Percentiles rank a stretch among this genome's conserved stretches.
Evolutionary conservation across 2,113 vertebrate species (phyloP).

Genomic region (Coptodon bakossiorum): DNA sequence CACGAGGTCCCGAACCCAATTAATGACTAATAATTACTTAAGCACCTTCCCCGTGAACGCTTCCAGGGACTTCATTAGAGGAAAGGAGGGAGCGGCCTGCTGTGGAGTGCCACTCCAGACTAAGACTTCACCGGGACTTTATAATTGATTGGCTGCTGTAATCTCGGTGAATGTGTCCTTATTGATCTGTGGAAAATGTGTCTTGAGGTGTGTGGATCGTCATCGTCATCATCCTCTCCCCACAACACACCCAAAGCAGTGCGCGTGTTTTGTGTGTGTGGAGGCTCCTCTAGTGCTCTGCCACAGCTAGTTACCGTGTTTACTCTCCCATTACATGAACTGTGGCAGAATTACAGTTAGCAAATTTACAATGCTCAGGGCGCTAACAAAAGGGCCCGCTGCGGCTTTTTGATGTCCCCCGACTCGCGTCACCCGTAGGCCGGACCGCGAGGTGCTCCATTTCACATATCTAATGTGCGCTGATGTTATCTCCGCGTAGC

Average conservation of each 20-base stretch:
- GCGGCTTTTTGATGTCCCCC: slow-evolving; percentile 37
- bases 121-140: not conserved
- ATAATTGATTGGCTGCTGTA: slow-evolving; percentile 6
- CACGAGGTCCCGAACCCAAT: slow-evolving; percentile 87
- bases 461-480: slow-evolving; percentile 68
- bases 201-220: not conserved
- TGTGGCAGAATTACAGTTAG: slow-evolving; percentile 60
- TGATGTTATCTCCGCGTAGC: slow-evolving; percentile 72
- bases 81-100: not conserved
- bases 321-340: slow-evolving; percentile 61
- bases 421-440: slow-evolving; percentile 34
- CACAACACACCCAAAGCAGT: not conserved
- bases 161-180: not conserved
- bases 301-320: slow-evolving; percentile 47
- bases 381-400: slow-evolving; percentile 29
- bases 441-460: slow-evolving; percentile 51
- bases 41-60: slow-evolving; percentile 52
- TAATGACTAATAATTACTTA: slow-evolving; percentile 90
- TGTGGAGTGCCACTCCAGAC: not conserved
- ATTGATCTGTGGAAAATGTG: not conserved
- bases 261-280: not conserved
- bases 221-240: not conserved
- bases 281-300: not conserved
- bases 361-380: slow-evolving; percentile 43
- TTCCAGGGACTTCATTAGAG: slow-evolving; percentile 53